These are phyloP conservation scores for Sebastes trivittatus DNA, from an alignment of 2,797 vertebrate species.

Conservation along the genomic window DNA sequence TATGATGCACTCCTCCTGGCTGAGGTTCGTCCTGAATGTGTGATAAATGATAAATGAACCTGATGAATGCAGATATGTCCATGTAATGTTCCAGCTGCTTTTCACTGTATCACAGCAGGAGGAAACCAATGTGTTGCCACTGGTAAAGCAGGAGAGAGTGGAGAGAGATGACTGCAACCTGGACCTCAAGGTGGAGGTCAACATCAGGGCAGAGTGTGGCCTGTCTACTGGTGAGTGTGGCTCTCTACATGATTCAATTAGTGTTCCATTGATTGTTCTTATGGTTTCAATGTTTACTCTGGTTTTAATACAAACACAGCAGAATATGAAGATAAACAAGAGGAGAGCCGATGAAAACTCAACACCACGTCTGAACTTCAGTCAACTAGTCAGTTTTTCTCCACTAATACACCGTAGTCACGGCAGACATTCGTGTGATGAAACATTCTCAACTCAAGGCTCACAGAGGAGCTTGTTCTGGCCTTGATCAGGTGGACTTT, in stretches of 20 bases:
- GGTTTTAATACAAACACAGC: background rate
- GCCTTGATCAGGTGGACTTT: background rate
- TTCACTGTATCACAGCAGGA: conserved; percentile 44
- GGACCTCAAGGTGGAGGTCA: conserved; percentile 77
- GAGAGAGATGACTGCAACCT: conserved; percentile 73
- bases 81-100: background rate
- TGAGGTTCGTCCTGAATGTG: too few species aligned
- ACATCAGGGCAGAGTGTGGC: conserved; percentile 69
- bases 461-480: background rate
- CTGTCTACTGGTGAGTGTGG: conserved; percentile 52
- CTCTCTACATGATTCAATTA: background rate
- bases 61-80: background rate
- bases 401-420: background rate
- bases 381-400: background rate
- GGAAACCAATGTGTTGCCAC: conserved; percentile 16
- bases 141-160: conserved; percentile 77
- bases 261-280: background rate
- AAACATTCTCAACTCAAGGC: background rate
- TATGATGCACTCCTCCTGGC: too few species aligned
- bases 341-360: background rate
- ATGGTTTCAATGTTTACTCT: background rate
- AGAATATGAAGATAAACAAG: background rate
- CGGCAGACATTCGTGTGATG: background rate
- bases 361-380: too few species aligned
- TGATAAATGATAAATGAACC: background rate